Conservation (phyloP, 2,797 vertebrate species). For the Bovichtus diacanthus region DNA sequence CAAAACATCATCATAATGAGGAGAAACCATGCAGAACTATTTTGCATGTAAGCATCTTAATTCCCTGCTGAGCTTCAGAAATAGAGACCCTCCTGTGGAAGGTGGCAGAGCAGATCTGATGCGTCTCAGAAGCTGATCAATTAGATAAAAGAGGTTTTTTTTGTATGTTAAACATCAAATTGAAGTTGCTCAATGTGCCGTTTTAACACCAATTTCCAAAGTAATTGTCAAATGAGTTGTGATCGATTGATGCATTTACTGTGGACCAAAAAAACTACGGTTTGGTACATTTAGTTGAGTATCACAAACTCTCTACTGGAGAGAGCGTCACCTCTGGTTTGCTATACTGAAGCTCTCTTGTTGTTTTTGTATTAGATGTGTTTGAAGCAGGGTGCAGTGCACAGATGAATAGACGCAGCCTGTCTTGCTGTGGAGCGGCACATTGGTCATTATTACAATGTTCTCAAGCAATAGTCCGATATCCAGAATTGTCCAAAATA, state of each 20-base stretch:
- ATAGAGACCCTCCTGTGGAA: not conserved
- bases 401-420: not conserved
- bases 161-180: not conserved
- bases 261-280: not conserved
- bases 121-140: not conserved
- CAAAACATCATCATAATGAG: constrained; percentile 50
- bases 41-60: constrained; percentile 30
- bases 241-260: not conserved
- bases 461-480: not conserved
- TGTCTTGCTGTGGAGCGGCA: not conserved
- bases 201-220: not conserved
- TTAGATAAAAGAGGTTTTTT: not conserved
- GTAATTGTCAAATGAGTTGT: not conserved
- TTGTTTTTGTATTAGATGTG: not conserved
- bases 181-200: not conserved
- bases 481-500: too few species aligned
- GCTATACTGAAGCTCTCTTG: not conserved
- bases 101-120: not conserved
- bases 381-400: not conserved
- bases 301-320: not conserved
- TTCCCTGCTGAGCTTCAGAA: constrained; percentile 9
- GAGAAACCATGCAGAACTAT: constrained; percentile 17
- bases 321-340: not conserved
- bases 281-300: not conserved
- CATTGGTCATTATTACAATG: not conserved